A percentile compares a stretch with the other conserved stretches of the same genome.
Evolutionary conservation across 1,140 invertebrate genomes (phyloP).

Genomic region (Drosophila serrata): DNA sequence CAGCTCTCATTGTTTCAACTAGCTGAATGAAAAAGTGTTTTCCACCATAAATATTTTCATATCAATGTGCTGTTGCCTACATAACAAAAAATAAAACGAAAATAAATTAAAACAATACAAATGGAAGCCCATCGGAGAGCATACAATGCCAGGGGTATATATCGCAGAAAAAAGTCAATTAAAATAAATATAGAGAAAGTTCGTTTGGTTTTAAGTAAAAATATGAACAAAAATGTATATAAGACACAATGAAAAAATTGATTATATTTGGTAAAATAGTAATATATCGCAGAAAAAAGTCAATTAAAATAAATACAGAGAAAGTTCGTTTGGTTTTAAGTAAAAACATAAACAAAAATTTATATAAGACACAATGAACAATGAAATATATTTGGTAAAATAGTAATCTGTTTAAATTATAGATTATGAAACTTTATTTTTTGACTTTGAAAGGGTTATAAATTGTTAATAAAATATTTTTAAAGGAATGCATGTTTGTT

Average conservation of each 20-base stretch:
- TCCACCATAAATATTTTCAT: slow-evolving; percentile 29
- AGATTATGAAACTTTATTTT: not conserved
- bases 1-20: slow-evolving; percentile 11
- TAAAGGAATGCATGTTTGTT: not conserved
- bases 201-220: not conserved
- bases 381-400: not conserved
- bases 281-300: slow-evolving; percentile 14
- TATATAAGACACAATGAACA: not conserved
- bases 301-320: slow-evolving; percentile 19
- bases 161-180: slow-evolving; percentile 23
- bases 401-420: not conserved
- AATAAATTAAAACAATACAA: slow-evolving; percentile 33
- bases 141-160: slow-evolving; percentile 37
- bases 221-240: not conserved
- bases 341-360: not conserved
- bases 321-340: not conserved
- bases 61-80: slow-evolving; percentile 1
- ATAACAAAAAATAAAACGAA: slow-evolving; percentile 4
- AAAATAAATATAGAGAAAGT: slow-evolving; percentile 9
- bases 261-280: not conserved
- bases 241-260: not conserved
- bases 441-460: too few species aligned
- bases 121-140: slow-evolving; percentile 36
- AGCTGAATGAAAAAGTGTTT: slow-evolving; percentile 33
- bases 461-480: not conserved